Evolutionary conservation across 2,888 invertebrate species (phyloP).

Genomic region (Phaedon cochleariae): DNA sequence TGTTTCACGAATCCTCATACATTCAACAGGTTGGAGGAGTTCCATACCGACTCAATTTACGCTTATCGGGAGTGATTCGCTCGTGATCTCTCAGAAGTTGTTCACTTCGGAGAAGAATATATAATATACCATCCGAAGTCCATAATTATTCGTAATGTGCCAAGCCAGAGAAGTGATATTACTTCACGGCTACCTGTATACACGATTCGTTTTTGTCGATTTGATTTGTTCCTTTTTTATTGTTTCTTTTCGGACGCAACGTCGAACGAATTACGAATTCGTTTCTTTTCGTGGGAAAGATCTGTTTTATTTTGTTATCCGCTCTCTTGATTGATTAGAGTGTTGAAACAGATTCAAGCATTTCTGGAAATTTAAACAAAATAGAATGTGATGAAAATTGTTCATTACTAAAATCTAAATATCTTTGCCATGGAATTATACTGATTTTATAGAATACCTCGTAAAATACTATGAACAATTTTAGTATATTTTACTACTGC

Average conservation of each 20-base stretch:
- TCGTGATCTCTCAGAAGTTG: not conserved
- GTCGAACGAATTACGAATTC: not conserved
- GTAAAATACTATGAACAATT: too few species aligned
- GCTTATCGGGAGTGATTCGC: not conserved
- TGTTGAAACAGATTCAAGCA: too few species aligned
- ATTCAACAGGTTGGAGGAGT: not conserved
- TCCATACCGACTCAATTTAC: not conserved
- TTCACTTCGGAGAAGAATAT: not conserved
- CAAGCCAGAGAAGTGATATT: slow-evolving; percentile 18
- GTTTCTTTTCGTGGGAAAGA: slow-evolving; percentile 1
- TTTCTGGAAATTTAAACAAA: too few species aligned
- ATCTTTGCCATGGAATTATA: too few species aligned
- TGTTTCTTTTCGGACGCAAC: not conserved
- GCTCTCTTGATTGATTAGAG: too few species aligned
- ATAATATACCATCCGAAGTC: slow-evolving; percentile 11
- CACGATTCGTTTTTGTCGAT: slow-evolving; percentile 14
- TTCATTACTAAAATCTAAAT: too few species aligned
- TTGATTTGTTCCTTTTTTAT: not conserved
- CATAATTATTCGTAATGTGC: slow-evolving; percentile 35
- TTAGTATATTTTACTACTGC: too few species aligned
- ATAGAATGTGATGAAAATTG: too few species aligned
- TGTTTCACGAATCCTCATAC: not conserved
- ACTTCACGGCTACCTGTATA: slow-evolving; percentile 27
- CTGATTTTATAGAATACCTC: too few species aligned
- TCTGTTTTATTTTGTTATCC: not conserved